Percentiles rank a stretch among this genome's conserved stretches.
Evolutionary conservation across 2,888 invertebrate genomes (phyloP).

Genomic region (Empis stercorea): DNA sequence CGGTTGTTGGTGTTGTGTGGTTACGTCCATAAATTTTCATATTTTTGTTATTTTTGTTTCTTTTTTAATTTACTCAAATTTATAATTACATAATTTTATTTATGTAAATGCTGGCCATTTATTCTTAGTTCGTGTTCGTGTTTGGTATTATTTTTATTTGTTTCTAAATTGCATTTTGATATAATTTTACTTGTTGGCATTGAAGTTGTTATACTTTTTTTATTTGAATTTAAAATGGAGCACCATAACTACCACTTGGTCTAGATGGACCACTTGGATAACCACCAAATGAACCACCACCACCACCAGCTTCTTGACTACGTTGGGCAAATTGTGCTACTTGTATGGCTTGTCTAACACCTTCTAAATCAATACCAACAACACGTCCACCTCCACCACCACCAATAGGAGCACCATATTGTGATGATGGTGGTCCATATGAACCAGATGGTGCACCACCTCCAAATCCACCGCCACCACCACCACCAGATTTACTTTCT

Average conservation of each 20-base stretch:
- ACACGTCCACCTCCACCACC: constrained; percentile 40
- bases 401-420: constrained; percentile 49
- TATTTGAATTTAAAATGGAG: constrained; percentile 24
- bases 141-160: not conserved
- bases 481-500: constrained; percentile 50
- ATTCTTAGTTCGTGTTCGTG: no score
- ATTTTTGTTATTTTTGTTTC: no score
- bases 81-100: no score
- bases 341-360: constrained; percentile 75
- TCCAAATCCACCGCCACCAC: constrained; percentile 39
- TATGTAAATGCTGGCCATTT: no score
- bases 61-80: no score
- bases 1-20: no score
- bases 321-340: constrained; percentile 72
- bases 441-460: constrained; percentile 44
- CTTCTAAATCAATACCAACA: constrained; percentile 73
- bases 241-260: constrained; percentile 59
- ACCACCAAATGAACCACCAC: constrained; percentile 31
- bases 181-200: not conserved
- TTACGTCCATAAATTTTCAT: no score
- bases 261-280: constrained; percentile 43
- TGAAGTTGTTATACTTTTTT: no score
- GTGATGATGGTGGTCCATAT: constrained; percentile 55
- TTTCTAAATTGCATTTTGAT: not conserved
- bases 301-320: constrained; percentile 40